Percentiles rank a stretch among this genome's conserved stretches.
Conservation (phyloP, 2,888 invertebrate genomes). For the Drosophila picticornis region DNA sequence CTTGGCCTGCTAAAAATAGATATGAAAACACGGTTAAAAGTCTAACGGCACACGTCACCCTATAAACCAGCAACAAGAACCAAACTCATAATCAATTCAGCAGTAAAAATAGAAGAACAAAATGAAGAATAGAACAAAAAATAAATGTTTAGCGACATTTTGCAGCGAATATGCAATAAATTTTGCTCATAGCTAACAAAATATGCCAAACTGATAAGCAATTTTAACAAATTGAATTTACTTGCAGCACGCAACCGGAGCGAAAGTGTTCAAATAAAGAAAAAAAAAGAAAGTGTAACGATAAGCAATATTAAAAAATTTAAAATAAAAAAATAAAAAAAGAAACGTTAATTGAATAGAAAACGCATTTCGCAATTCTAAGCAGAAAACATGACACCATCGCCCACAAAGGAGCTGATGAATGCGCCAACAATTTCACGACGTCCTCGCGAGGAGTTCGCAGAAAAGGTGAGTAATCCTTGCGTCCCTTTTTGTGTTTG, state of each 20-base stretch:
- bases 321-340: too few species aligned
- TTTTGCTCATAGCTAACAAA: slow-evolving; percentile 49
- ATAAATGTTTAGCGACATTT: slow-evolving; percentile 55
- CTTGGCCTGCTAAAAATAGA: slow-evolving; percentile 37
- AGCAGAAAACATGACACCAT: slow-evolving; percentile 71
- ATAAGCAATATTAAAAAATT: slow-evolving; percentile 66
- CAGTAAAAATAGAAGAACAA: slow-evolving; percentile 25
- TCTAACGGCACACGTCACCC: slow-evolving; percentile 53
- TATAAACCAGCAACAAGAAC: slow-evolving; percentile 16
- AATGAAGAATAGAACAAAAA: slow-evolving; percentile 22
- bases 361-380: slow-evolving; percentile 26
- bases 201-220: slow-evolving; percentile 50
- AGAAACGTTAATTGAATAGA: slow-evolving; percentile 35
- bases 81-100: slow-evolving; percentile 36
- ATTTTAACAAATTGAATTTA: slow-evolving; percentile 45
- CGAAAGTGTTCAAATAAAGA: slow-evolving; percentile 13
- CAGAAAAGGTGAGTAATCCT: slow-evolving; percentile 82
- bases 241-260: slow-evolving; percentile 46
- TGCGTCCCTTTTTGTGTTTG: slow-evolving; percentile 3
- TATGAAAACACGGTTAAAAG: slow-evolving; percentile 24
- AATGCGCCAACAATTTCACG: slow-evolving; percentile 79
- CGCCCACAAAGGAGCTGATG: slow-evolving; percentile 83
- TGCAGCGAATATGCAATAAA: slow-evolving; percentile 63
- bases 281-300: slow-evolving; percentile 45
- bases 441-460: slow-evolving; percentile 83